Evolutionary conservation across 2,113 vertebrate genomes (phyloP), one percentile per base, ranked within the genome.

Genomic region (Nipponia nippon): DNA sequence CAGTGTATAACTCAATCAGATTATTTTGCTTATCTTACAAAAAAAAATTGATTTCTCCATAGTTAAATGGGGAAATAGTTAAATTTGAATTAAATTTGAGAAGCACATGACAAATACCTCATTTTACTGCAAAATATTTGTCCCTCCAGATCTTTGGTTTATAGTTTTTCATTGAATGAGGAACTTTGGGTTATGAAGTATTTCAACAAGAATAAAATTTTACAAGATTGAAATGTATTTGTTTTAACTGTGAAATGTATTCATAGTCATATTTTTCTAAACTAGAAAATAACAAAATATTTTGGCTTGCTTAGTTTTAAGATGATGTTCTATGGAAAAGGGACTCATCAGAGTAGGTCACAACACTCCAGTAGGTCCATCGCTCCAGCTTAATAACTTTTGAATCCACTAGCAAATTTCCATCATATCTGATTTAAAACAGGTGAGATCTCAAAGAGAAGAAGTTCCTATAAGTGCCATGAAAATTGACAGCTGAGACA

Each of bases 381-480:
- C 7, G 30, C 13, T 80, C 3, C 13, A 58, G 5, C 3, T 79
- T 79, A 85, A 32, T 8, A 44, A 32, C 21, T 83, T 76, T 32
- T 52, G 40, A 44, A 77, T 65, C 16, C 38, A 47, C 44, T n/a
- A 61, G 52, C 1, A 83, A 80, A 65, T 40, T 79, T 77, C 34
- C 10, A 46, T 16, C 15, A 44, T 56, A 36, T 29, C 22, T 62
- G 16, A 62, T 61, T 50, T 63, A 50, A 75, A 83, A 52, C 5
- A 76, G 5, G 21, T 53, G 16, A 66, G 19, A 40, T 62, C 25
- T 50, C 40, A 65, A 80, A 44, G 27, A 38, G 7, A 27, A 52
- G 5, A 21, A 22, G 2, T 81, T 78, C 26, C 38, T 75, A 0
- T 9, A 56, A 53, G 7, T 27, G 6, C 9, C 7, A 32, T 46